These are phyloP conservation scores for Olivierus martensii DNA, from an alignment of 1,140 invertebrate genomes.

Conservation along the genomic window DNA sequence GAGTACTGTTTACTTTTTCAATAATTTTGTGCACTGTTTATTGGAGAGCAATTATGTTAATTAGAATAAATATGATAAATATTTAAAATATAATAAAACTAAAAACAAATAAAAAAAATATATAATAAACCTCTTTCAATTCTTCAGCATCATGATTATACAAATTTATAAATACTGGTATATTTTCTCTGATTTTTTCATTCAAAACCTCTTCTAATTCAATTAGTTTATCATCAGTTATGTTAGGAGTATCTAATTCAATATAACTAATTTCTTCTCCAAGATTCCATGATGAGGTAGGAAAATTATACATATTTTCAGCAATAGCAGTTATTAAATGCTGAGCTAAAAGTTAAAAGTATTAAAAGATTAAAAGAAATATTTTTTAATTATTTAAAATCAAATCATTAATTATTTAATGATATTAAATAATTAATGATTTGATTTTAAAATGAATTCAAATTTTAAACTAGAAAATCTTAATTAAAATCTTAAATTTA, in stretches of 20 bases:
- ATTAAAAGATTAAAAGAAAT: not conserved
- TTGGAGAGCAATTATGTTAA: too few relatives aligned
- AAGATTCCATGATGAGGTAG: conserved; percentile 64
- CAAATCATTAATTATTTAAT: too few relatives aligned
- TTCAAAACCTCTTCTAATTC: conserved; percentile 1
- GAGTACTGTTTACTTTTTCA: too few relatives aligned
- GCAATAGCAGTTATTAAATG: conserved; percentile 67
- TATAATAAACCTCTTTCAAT: not conserved
- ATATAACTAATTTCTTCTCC: conserved; percentile 50
- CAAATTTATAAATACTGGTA: not conserved
- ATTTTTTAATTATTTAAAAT: too few relatives aligned
- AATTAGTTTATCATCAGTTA: conserved; percentile 16
- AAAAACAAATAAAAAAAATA: too few relatives aligned
- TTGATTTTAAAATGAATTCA: too few relatives aligned
- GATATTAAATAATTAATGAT: too few relatives aligned
- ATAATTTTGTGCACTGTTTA: too few relatives aligned
- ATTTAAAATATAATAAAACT: too few relatives aligned
- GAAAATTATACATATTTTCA: conserved; percentile 46
- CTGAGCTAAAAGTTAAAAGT: conserved; percentile 42
- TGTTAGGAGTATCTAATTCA: conserved; percentile 35
- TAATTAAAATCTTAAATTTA: too few relatives aligned
- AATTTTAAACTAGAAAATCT: too few relatives aligned
- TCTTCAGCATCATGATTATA: not conserved
- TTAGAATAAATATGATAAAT: too few relatives aligned
- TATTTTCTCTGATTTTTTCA: not conserved